phyloP scores from a whole-genome alignment of 2,113 vertebrate genomes.

The Rhynchomys soricoides region DNA sequence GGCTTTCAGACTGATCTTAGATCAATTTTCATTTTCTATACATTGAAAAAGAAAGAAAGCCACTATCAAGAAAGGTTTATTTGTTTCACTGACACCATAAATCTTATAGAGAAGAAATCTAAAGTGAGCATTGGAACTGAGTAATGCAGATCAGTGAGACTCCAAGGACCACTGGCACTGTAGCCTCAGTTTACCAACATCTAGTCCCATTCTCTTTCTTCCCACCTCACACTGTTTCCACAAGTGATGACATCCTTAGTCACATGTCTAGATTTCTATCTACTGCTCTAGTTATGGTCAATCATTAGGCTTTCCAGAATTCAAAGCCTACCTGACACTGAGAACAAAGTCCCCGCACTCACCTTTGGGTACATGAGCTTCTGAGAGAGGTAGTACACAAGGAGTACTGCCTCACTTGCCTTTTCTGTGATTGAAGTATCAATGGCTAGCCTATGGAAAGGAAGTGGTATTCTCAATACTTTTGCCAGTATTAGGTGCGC shows the following conservation, averaged over 20 bases:
- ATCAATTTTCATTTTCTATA: background rate
- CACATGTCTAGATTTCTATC: background rate
- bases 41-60: background rate
- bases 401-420: background rate
- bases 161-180: background rate
- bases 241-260: no score
- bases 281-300: fast-evolving
- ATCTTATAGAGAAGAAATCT: background rate
- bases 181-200: background rate
- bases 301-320: background rate
- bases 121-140: background rate
- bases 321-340: no score
- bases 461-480: background rate
- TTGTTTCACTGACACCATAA: background rate
- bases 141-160: background rate
- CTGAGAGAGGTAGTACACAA: background rate
- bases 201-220: background rate
- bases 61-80: background rate
- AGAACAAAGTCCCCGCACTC: background rate
- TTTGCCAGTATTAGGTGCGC: background rate
- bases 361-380: background rate
- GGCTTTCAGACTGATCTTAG: background rate
- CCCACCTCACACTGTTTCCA: background rate
- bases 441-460: fast-evolving
- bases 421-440: background rate